Base-by-base conservation (phyloP, 2,888 invertebrate species). In the Coleophora flavipennella region DNA sequence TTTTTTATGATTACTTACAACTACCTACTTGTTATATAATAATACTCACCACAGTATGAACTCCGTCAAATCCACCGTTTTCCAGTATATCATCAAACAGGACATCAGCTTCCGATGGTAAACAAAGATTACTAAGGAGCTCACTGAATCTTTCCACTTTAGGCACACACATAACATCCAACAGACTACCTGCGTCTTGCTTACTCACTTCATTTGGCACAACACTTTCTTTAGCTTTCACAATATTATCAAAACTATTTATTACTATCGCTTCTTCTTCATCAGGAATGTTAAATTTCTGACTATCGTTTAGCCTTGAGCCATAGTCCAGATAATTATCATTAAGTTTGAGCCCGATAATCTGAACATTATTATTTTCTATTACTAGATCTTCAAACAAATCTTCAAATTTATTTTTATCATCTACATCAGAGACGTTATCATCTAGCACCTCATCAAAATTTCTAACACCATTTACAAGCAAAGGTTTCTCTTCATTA, bases 121-220 rank as follows among this genome's bases (percentile, higher is more conserved):
- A 80, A 67, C 84, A 83, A 53, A 84, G 65, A 62, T 81, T 84
- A 67, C 79, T 83, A 45, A 84, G 77, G 66, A 84, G 66, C 63
- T 84, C 84, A 83, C 84, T 84, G 55, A 84, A 84, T 52, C 71
- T 73, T 67, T 81, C 81, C 61, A 84, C 84, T 81, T 77, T 81
- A 43, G 77, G 71, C 51, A 84, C 81, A 79, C 84, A 84, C 64
- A 78, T 81, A 40, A 73, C 83, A 48, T 78, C 80, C 49, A 83
- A 61, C 52, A 80, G 66, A 12, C 76, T 73, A 45, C 68, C 65
- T 8, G 69, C 62, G 48, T 72, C 75, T 42, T 62, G 55, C 47
- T 56, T 64, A 50, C 68, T 65, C 59, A 72, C 59, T 53, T 61
- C 73, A 64, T 77, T 76, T 78, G 78, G 78, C 73, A 76, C 77